A percentile compares a stretch with the other conserved stretches of the same genome.
Evolutionary conservation across 2,797 vertebrate genomes (phyloP).

Genomic region (Streptopelia turtur): DNA sequence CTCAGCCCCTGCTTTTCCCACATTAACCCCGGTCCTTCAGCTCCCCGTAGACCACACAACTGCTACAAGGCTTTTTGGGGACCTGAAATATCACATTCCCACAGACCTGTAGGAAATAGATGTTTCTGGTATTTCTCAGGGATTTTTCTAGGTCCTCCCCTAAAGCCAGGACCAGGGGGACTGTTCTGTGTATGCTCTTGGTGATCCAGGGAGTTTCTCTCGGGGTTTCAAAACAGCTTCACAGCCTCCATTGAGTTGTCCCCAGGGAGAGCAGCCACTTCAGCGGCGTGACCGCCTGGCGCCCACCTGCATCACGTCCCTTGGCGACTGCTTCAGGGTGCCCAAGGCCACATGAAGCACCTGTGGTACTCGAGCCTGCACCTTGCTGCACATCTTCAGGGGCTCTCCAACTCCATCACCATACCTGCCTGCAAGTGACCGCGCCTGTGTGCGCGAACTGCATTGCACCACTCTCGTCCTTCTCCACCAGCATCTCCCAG

Average conservation of each 20-base stretch:
- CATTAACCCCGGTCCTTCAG: accelerated
- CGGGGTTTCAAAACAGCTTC: background rate
- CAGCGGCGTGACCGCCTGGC: background rate
- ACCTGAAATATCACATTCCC: background rate
- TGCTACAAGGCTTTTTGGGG: background rate
- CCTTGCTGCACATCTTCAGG: background rate
- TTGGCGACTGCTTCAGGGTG: background rate
- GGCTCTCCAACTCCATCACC: background rate
- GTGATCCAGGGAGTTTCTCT: background rate
- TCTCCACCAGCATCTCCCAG: background rate
- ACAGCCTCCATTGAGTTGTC: background rate
- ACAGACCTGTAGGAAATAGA: background rate
- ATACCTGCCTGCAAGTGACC: background rate
- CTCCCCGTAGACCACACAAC: background rate
- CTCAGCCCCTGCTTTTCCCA: background rate
- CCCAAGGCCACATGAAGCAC: background rate
- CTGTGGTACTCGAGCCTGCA: accelerated
- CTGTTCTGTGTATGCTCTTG: background rate
- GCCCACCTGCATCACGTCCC: background rate
- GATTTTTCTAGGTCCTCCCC: background rate
- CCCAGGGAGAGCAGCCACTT: background rate
- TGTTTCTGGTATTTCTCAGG: background rate
- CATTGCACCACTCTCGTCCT: background rate
- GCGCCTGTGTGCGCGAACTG: background rate
- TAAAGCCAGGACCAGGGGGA: background rate